A percentile compares a stretch with the other conserved stretches of the same genome.
These are phyloP conservation scores for Leucoraja erinaceus DNA, from an alignment of 2,113 vertebrate species.

Conservation along the genomic window DNA sequence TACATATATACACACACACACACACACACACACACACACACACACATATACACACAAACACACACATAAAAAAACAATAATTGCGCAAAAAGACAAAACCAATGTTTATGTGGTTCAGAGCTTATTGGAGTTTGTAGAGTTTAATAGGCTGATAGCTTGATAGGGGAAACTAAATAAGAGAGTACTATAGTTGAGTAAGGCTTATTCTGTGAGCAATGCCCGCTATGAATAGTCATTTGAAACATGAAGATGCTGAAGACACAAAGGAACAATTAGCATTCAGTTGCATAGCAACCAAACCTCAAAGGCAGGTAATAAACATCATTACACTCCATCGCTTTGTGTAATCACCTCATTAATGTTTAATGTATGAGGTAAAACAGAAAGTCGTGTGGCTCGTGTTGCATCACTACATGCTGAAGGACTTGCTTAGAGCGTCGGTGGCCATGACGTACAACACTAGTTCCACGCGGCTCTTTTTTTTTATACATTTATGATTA, in stretches of 20 bases:
- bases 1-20: too few relatives aligned
- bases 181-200: background rate
- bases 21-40: too few relatives aligned
- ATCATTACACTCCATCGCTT: background rate
- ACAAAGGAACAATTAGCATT: background rate
- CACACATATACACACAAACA: too few relatives aligned
- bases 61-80: too few relatives aligned
- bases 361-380: background rate
- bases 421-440: background rate
- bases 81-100: too few relatives aligned
- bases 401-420: too few relatives aligned
- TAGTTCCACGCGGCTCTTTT: background rate
- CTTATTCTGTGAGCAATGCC: background rate
- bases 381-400: background rate
- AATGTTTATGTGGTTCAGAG: too few relatives aligned
- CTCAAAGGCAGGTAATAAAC: background rate
- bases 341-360: background rate
- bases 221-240: background rate
- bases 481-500: too few relatives aligned
- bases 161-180: background rate
- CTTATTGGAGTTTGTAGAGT: too few relatives aligned
- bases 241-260: background rate
- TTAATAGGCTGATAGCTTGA: background rate
- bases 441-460: background rate
- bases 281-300: background rate